phyloP scores from a whole-genome alignment of 2,888 invertebrate genomes.

The Reticulitermes lucifugus region DNA sequence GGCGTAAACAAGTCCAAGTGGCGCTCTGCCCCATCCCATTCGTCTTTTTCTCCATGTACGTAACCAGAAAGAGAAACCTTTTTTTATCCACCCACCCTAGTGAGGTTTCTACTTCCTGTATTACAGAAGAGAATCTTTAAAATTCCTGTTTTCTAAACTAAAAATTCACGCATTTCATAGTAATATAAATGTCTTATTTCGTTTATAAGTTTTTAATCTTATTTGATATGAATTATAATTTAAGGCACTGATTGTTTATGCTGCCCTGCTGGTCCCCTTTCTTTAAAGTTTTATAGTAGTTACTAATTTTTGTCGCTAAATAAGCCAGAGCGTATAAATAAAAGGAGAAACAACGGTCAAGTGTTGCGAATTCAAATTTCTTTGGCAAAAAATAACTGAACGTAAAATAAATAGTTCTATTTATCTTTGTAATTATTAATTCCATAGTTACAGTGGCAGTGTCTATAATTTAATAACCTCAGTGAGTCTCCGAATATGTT shows the following conservation, averaged over 20 bases:
- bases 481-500: background rate
- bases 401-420: no score
- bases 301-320: no score
- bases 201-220: background rate
- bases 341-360: no score
- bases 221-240: background rate
- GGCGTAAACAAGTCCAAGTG: conserved; percentile 46
- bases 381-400: no score
- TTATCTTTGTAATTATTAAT: no score
- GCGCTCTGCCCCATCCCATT: conserved; percentile 20
- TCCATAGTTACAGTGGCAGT: no score
- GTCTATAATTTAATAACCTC: no score
- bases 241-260: background rate
- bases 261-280: no score
- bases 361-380: no score
- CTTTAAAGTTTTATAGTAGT: no score
- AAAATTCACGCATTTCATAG: background rate
- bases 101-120: background rate
- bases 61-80: background rate
- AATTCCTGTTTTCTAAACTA: background rate
- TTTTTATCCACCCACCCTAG: conserved; percentile 22
- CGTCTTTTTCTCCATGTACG: background rate
- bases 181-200: background rate
- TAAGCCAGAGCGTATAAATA: no score
- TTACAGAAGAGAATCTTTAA: background rate